Evolutionary conservation across 2,113 vertebrate species (phyloP).

Genomic region (Dolichotis patagonum): DNA sequence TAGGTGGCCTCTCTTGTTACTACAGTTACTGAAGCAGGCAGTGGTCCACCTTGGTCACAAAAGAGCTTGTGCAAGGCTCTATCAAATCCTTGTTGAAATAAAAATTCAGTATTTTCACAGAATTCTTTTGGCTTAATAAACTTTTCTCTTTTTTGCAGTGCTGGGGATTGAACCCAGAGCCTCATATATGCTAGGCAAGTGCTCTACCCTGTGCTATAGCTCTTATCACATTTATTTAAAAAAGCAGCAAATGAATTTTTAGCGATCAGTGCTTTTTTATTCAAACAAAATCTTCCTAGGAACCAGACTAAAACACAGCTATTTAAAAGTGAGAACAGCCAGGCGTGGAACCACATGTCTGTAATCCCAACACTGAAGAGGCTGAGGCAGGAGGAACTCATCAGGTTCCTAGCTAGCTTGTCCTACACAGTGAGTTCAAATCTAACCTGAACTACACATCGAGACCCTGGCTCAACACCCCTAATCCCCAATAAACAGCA

Average conservation of each 20-base stretch:
- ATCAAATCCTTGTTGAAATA: constrained; percentile 16
- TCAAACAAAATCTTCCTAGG: neutral
- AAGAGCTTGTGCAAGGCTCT: neutral
- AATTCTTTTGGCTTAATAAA: neutral
- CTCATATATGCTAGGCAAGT: neutral
- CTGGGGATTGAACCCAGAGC: neutral
- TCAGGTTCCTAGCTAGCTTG: neutral
- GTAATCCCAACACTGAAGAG: neutral
- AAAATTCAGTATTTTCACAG: neutral
- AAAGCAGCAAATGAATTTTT: neutral
- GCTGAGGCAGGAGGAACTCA: neutral
- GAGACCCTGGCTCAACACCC: neutral
- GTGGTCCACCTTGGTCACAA: neutral
- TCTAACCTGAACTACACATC: neutral
- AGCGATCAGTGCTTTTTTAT: neutral
- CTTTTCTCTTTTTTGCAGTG: neutral
- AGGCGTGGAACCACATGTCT: neutral
- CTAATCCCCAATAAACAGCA: neutral
- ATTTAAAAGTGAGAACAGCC: neutral
- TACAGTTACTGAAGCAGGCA: neutral
- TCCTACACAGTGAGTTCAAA: neutral
- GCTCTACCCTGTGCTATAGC: neutral
- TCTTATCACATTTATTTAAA: neutral
- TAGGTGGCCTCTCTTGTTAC: neutral
- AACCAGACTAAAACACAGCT: constrained; percentile 5